These are phyloP conservation scores for Ridgeia piscesae DNA, from an alignment of 1,140 invertebrate species.

Conservation along the genomic window DNA sequence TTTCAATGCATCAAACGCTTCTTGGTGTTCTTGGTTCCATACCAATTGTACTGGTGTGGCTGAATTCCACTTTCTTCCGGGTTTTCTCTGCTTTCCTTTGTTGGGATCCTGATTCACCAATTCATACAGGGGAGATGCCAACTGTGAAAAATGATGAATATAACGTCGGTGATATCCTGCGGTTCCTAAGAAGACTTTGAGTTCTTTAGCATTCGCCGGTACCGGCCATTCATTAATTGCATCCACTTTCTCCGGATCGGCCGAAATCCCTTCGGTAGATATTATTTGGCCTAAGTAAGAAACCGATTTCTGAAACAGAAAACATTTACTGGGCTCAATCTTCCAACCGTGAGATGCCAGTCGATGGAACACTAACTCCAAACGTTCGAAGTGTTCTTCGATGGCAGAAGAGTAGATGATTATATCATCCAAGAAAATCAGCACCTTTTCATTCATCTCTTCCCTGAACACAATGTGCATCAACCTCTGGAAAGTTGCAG, in stretches of 20 bases:
- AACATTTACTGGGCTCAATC: no score
- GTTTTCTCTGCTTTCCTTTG: not conserved
- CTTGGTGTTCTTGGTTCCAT: not conserved
- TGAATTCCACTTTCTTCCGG: not conserved
- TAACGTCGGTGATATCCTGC: not conserved
- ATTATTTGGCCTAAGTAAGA: not conserved
- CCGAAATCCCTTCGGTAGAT: not conserved
- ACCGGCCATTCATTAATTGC: not conserved
- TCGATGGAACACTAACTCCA: slow-evolving; percentile 33
- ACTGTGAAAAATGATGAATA: not conserved
- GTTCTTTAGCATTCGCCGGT: not conserved
- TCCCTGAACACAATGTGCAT: slow-evolving; percentile 39
- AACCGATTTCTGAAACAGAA: slow-evolving; percentile 5
- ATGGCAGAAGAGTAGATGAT: slow-evolving; percentile 27
- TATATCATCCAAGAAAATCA: not conserved
- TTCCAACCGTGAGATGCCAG: slow-evolving; percentile 33
- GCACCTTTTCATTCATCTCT: not conserved
- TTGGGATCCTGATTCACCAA: not conserved
- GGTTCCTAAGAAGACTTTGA: not conserved
- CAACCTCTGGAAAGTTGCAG: slow-evolving; percentile 39
- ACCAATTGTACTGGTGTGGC: not conserved
- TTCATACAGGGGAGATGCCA: not conserved
- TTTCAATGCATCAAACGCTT: not conserved
- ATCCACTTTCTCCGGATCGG: not conserved
- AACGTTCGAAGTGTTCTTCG: slow-evolving; percentile 26